Evolutionary conservation across 1,140 invertebrate species (phyloP).

Genomic region (Penaeus japonicus): DNA sequence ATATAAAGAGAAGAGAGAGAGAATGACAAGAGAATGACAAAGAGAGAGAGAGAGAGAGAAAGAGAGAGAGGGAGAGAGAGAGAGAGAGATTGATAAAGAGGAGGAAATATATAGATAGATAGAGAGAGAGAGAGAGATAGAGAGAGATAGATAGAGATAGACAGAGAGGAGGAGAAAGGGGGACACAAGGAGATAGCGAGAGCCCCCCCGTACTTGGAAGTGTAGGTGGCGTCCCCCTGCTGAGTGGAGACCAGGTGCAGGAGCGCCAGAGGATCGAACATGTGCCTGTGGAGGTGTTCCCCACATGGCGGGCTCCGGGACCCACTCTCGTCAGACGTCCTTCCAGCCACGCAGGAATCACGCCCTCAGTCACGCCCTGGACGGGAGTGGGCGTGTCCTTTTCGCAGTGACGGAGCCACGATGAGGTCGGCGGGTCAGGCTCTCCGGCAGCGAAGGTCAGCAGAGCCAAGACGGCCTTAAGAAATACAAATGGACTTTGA

Average conservation of each 20-base stretch:
- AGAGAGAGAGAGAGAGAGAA: not conserved
- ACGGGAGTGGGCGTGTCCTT: slow-evolving; percentile 66
- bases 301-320: slow-evolving; percentile 80
- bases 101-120: no score
- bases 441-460: no score
- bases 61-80: no score
- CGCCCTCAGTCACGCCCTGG: slow-evolving; percentile 65
- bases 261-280: slow-evolving; percentile 86
- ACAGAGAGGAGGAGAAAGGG: no score
- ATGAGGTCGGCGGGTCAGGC: no score
- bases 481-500: no score
- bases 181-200: no score
- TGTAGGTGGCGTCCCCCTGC: slow-evolving; percentile 62
- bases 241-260: slow-evolving; percentile 72
- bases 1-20: no score
- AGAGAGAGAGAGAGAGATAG: no score
- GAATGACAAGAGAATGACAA: not conserved
- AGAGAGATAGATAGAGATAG: no score
- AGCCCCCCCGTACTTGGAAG: slow-evolving; percentile 61
- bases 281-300: slow-evolving; percentile 76
- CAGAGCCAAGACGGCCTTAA: no score
- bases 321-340: slow-evolving; percentile 85
- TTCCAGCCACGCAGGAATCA: slow-evolving; percentile 79
- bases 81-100: no score
- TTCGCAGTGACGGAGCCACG: slow-evolving; percentile 81